Conservation (phyloP, 2,113 vertebrate species). For the Paradoxurus hermaphroditus region DNA sequence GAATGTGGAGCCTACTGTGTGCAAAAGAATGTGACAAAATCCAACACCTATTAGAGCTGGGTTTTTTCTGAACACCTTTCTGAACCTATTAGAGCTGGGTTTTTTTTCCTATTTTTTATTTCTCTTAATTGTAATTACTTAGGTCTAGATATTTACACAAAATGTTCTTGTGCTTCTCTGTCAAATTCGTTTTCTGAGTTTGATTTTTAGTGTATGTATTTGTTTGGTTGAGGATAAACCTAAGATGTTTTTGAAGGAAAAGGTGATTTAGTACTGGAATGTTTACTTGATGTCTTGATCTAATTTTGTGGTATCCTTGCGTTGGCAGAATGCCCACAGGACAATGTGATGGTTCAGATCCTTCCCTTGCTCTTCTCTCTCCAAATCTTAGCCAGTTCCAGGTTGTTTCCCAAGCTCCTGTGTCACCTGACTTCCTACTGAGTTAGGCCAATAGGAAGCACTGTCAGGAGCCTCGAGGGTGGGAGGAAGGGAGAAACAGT, state of each 20-base stretch:
- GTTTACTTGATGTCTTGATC: background rate
- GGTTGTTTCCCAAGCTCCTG: background rate
- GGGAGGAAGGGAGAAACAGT: background rate
- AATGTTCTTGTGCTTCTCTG: background rate
- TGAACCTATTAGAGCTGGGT: background rate
- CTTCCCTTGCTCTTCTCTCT: background rate
- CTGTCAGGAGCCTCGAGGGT: background rate
- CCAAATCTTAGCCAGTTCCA: background rate
- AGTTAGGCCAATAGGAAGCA: background rate
- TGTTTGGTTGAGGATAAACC: background rate
- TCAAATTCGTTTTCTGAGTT: background rate
- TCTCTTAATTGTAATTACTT: conserved; percentile 3
- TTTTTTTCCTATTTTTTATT: background rate
- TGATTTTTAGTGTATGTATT: conserved; percentile 30
- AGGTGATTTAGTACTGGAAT: background rate
- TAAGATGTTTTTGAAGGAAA: conserved; percentile 17
- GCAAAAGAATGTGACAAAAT: conserved; percentile 40
- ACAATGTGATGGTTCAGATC: background rate
- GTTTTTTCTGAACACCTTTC: too few relatives aligned
- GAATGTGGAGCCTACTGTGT: conserved; percentile 57
- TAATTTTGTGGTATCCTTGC: background rate
- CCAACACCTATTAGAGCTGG: background rate
- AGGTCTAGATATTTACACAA: background rate
- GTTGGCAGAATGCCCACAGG: background rate
- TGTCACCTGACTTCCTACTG: background rate